These are phyloP conservation scores for Haliclona indistincta DNA, from an alignment of 37 sponge, comb jelly and placozoan genomes.

Conservation along the genomic window DNA sequence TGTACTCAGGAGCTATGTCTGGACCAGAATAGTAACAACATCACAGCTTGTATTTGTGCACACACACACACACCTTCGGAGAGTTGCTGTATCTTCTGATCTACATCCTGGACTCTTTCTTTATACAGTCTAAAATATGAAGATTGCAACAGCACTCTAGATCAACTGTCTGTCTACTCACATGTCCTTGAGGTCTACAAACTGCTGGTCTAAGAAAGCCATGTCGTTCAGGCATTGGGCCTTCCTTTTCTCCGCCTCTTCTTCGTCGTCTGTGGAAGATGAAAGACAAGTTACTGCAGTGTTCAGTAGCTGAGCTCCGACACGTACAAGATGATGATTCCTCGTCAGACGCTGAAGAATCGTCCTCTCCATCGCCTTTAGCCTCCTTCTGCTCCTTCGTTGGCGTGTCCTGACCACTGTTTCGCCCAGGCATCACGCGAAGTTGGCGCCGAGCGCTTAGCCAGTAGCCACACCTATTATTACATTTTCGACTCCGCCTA, in stretches of 20 bases:
- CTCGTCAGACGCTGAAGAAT: conserved; percentile 53
- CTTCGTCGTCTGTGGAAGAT: conserved; percentile 51
- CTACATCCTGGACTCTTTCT: conserved; percentile 48
- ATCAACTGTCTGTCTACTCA: neutral
- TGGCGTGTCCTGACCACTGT: conserved; percentile 12
- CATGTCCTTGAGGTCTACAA: conserved; percentile 59
- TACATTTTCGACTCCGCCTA: no score
- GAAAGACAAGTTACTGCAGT: neutral
- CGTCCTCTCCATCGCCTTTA: conserved; percentile 48
- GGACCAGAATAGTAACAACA: neutral
- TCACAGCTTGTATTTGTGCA: neutral
- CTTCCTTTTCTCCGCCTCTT: conserved; percentile 49
- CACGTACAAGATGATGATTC: conserved; percentile 54
- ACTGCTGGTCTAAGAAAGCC: conserved; percentile 59
- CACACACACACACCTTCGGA: conserved; percentile 20
- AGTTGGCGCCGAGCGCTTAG: no score
- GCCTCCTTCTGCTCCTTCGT: neutral
- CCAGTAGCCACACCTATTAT: no score
- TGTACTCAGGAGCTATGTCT: conserved; percentile 50
- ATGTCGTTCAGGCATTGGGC: conserved; percentile 56
- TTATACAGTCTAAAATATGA: conserved; percentile 29
- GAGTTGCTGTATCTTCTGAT: conserved; percentile 40
- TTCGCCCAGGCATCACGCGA: no score
- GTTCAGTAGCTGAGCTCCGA: neutral
- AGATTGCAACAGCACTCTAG: neutral